phyloP scores from a whole-genome alignment of 1,140 invertebrate genomes.

The Radopholus similis region DNA sequence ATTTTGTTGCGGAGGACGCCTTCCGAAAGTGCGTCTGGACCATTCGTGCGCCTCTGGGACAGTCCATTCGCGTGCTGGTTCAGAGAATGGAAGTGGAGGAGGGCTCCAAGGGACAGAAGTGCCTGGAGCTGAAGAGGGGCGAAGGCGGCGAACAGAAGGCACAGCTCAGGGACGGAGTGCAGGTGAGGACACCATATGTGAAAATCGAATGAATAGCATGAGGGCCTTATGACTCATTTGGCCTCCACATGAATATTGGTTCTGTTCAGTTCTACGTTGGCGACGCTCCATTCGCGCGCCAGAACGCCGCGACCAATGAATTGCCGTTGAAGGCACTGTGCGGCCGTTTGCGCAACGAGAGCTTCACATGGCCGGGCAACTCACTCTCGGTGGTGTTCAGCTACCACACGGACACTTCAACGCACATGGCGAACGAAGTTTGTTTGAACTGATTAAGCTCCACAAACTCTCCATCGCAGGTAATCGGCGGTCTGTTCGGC shows the following conservation, averaged over 20 bases:
- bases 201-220: neutral
- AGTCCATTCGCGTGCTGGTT: slow-evolving; percentile 21
- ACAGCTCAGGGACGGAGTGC: slow-evolving; percentile 8
- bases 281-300: neutral
- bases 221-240: neutral
- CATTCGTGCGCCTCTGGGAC: slow-evolving; percentile 48
- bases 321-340: slow-evolving; percentile 21
- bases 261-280: slow-evolving; percentile 30
- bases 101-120: slow-evolving; percentile 2
- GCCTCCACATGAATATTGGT: no score
- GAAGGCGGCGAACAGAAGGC: neutral
- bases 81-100: slow-evolving; percentile 10
- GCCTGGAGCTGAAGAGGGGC: slow-evolving; percentile 1
- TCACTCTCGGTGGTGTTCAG: slow-evolving; percentile 6
- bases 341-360: slow-evolving; percentile 14
- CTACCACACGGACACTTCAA: slow-evolving; percentile 13
- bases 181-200: neutral
- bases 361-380: neutral
- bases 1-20: slow-evolving; percentile 38
- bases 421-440: neutral
- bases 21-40: slow-evolving; percentile 46
- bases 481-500: neutral
- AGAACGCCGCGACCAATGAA: neutral
- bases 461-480: neutral
- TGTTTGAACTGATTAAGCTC: neutral